These are phyloP conservation scores for Ictidomys tridecemlineatus DNA, from an alignment of 2,113 vertebrate species.

Conservation along the genomic window DNA sequence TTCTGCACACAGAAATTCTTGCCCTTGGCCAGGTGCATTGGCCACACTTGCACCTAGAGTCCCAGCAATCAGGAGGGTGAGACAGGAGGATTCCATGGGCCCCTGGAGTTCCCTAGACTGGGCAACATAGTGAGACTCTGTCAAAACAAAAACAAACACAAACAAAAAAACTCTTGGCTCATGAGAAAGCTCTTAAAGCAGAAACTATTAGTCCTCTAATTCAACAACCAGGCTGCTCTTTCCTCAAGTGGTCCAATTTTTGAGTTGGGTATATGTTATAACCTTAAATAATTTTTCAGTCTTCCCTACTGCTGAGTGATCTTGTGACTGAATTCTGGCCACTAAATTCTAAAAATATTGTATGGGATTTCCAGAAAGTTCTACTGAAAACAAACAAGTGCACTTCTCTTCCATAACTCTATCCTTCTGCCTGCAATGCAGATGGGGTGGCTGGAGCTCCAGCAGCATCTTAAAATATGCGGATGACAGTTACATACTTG, in stretches of 20 bases:
- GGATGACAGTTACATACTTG: neutral
- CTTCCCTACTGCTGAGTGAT: neutral
- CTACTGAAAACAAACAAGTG: neutral
- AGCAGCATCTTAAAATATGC: neutral
- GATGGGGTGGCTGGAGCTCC: neutral
- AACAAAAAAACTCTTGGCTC: neutral
- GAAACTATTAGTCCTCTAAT: neutral
- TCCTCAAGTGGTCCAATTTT: neutral
- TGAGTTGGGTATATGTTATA: neutral
- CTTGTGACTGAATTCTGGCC: neutral
- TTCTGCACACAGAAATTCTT: neutral
- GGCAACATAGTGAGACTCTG: too few relatives aligned
- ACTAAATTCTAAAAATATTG: neutral
- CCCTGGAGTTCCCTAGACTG: too few relatives aligned
- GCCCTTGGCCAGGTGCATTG: neutral
- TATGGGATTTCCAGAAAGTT: neutral
- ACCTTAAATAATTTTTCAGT: slow-evolving; percentile 1
- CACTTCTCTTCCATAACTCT: neutral
- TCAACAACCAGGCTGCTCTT: neutral
- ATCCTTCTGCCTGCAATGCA: neutral
- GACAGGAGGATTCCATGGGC: too few relatives aligned
- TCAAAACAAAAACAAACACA: too few relatives aligned
- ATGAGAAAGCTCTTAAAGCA: neutral
- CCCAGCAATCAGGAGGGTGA: neutral
- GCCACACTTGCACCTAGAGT: neutral